These are phyloP conservation scores for Diarsia brunnea DNA, from an alignment of 2,888 invertebrate genomes.

Conservation along the genomic window DNA sequence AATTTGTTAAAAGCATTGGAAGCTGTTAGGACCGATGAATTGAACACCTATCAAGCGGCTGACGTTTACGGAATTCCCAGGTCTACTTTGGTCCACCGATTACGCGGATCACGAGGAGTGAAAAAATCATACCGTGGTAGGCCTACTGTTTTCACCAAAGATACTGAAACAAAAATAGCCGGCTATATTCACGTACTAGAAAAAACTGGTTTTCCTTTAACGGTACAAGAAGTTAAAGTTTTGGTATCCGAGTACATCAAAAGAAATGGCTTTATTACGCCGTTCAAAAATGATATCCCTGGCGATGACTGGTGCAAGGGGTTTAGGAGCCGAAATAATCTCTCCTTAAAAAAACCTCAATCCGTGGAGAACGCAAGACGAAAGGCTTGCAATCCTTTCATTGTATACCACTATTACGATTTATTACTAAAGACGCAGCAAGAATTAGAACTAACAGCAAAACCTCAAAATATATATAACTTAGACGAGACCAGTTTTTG, in stretches of 20 bases:
- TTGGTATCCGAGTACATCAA: constrained; percentile 1
- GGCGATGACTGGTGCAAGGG: constrained; percentile 9
- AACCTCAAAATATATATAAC: not conserved
- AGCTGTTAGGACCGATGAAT: too few species aligned
- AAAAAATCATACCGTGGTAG: too few species aligned
- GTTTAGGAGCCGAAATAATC: not conserved
- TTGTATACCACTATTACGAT: not conserved
- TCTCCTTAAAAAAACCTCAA: constrained; percentile 2
- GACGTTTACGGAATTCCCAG: too few species aligned
- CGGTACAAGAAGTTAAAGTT: too few species aligned
- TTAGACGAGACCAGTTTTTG: not conserved
- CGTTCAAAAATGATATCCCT: constrained; percentile 5
- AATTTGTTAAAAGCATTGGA: too few species aligned
- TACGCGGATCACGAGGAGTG: too few species aligned
- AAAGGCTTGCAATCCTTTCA: not conserved
- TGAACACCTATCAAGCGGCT: too few species aligned
- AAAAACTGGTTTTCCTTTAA: too few species aligned
- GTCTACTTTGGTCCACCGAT: too few species aligned
- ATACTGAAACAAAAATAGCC: too few species aligned
- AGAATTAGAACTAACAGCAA: not conserved
- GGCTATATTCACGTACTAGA: too few species aligned
- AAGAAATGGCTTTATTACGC: constrained; percentile 11
- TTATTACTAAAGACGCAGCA: not conserved
- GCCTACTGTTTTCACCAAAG: too few species aligned
- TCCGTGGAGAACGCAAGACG: not conserved